phyloP scores from a whole-genome alignment of 2,113 vertebrate genomes.

The Chinchilla lanigera region DNA sequence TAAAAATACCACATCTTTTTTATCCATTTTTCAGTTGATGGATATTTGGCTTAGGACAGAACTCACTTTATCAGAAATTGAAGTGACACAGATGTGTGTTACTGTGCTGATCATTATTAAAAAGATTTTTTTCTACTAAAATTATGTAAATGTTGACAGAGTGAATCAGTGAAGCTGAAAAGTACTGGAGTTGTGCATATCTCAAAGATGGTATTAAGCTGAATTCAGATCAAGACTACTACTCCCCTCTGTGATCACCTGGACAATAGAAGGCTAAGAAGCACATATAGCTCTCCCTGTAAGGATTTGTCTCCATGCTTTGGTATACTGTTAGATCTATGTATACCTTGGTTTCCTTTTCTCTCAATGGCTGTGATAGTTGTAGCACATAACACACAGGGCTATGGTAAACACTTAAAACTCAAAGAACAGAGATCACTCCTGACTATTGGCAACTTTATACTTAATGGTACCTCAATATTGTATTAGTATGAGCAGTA shows the following conservation, averaged over 20 bases:
- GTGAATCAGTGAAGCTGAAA: background rate
- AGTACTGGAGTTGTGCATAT: background rate
- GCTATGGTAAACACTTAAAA: background rate
- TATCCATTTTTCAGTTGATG: too few relatives aligned
- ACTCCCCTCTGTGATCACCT: background rate
- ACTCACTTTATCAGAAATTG: background rate
- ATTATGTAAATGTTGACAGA: background rate
- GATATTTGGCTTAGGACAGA: background rate
- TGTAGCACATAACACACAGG: background rate
- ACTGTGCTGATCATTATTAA: background rate
- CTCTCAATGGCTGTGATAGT: background rate
- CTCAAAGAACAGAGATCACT: background rate
- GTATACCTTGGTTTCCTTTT: background rate
- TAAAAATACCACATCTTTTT: too few relatives aligned
- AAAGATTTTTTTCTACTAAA: background rate
- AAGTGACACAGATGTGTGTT: background rate
- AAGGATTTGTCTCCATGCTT: background rate
- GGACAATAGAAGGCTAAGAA: background rate
- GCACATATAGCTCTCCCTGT: rapidly evolving
- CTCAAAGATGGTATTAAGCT: background rate
- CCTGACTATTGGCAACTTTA: background rate
- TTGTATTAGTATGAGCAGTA: background rate
- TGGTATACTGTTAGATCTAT: background rate
- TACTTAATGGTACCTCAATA: background rate
- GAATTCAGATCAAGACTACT: background rate